phyloP scores from a whole-genome alignment of 2,113 vertebrate genomes.

The Solenodon paradoxus region DNA sequence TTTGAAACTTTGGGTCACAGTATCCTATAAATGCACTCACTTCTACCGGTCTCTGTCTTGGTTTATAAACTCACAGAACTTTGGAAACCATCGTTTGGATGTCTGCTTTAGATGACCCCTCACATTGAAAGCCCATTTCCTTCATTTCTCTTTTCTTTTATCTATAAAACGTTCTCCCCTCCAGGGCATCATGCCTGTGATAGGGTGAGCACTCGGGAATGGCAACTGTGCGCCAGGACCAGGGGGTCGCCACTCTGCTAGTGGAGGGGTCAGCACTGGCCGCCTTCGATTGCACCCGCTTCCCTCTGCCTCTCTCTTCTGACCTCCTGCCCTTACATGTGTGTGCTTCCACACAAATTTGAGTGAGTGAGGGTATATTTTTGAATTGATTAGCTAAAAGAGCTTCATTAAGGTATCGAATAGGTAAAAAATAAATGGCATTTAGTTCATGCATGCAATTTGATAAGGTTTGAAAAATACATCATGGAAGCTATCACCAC shows the following conservation, averaged over 20 bases:
- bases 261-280: background rate
- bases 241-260: background rate
- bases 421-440: background rate
- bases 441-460: background rate
- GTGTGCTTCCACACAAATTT: background rate
- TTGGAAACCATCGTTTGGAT: background rate
- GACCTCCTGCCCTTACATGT: background rate
- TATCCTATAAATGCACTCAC: background rate
- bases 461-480: background rate
- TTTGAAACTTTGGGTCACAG: background rate
- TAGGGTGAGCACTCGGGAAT: background rate
- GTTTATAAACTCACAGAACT: background rate
- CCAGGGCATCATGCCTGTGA: background rate
- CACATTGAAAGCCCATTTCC: background rate
- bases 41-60: background rate
- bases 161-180: background rate
- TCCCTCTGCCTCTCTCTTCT: background rate
- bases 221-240: background rate
- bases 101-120: background rate
- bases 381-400: background rate
- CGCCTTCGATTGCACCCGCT: rapidly evolving
- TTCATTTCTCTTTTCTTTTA: background rate
- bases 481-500: background rate
- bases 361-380: background rate
- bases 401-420: background rate